Conservation (phyloP, 2,113 vertebrate species). For the Mormyrus lacerda region DNA sequence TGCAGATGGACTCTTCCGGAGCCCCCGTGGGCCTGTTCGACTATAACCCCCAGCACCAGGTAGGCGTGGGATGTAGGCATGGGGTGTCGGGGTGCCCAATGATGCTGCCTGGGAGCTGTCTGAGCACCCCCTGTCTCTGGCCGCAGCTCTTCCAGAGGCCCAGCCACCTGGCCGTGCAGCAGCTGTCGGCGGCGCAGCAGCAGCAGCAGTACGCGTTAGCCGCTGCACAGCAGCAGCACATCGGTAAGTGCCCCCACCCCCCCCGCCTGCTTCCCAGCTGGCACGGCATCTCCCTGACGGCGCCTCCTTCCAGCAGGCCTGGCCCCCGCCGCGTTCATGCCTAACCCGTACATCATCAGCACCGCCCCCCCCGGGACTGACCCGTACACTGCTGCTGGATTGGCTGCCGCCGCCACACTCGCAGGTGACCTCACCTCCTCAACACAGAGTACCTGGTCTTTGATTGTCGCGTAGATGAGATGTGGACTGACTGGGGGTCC, state of each 20-base stretch:
- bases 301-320: slow-evolving; percentile 82
- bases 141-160: slow-evolving; percentile 89
- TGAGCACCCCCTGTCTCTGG: neutral
- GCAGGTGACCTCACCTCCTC: slow-evolving; percentile 61
- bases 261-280: neutral
- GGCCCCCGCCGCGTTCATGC: slow-evolving; percentile 91
- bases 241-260: slow-evolving; percentile 65
- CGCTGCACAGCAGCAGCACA: slow-evolving; percentile 91
- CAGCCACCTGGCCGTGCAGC: slow-evolving; percentile 83
- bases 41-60: slow-evolving; percentile 96
- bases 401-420: slow-evolving; percentile 89
- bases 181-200: slow-evolving; percentile 82
- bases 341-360: slow-evolving; percentile 97
- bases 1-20: slow-evolving; percentile 92
- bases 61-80: slow-evolving; percentile 45
- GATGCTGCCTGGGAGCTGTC: neutral
- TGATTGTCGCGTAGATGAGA: neutral
- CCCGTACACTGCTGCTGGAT: slow-evolving; percentile 88
- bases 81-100: neutral
- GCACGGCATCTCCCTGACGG: slow-evolving; percentile 49
- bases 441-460: neutral
- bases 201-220: slow-evolving; percentile 93
- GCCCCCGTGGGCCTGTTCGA: slow-evolving; percentile 90
- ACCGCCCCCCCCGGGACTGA: slow-evolving; percentile 88
- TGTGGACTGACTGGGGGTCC: neutral